Conservation (phyloP, 1,140 invertebrate genomes). For the Danaus plexippus region DNA sequence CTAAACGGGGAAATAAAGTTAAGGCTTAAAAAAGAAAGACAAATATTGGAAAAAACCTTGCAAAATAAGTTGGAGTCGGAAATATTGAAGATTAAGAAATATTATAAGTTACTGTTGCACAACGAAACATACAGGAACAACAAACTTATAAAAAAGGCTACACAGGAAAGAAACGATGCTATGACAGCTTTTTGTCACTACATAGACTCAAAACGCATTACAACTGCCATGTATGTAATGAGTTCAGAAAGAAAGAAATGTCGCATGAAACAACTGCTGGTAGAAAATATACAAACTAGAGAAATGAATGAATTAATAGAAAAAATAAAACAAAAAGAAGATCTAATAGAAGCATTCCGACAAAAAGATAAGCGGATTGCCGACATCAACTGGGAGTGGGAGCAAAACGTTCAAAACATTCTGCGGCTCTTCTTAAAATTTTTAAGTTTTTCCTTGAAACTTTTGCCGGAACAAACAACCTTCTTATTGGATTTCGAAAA, state of each 20-base stretch:
- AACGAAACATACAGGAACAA: conserved; percentile 42
- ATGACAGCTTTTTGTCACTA: conserved; percentile 46
- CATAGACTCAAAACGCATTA: conserved; percentile 46
- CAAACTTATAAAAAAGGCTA: conserved; percentile 34
- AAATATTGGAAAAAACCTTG: conserved; percentile 37
- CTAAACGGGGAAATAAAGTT: conserved; percentile 46
- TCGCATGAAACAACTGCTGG: conserved; percentile 46
- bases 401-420: conserved; percentile 54
- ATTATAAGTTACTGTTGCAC: conserved; percentile 46
- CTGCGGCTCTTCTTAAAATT: conserved; percentile 56
- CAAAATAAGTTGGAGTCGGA: conserved; percentile 37
- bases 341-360: conserved; percentile 33
- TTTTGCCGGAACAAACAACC: conserved; percentile 57
- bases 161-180: conserved; percentile 49
- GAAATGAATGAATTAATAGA: conserved; percentile 40
- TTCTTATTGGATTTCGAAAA: conserved; percentile 60
- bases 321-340: conserved; percentile 40
- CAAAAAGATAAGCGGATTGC: conserved; percentile 33
- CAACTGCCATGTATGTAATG: conserved; percentile 59
- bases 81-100: conserved; percentile 46
- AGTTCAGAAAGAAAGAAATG: conserved; percentile 59
- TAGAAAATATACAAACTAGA: conserved; percentile 39
- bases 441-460: conserved; percentile 52
- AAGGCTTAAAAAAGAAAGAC: conserved; percentile 40
- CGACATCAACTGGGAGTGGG: conserved; percentile 51